A percentile compares a stretch with the other conserved stretches of the same genome.
phyloP scores from a whole-genome alignment of 1,140 invertebrate species.

The Charaxes varanes region DNA sequence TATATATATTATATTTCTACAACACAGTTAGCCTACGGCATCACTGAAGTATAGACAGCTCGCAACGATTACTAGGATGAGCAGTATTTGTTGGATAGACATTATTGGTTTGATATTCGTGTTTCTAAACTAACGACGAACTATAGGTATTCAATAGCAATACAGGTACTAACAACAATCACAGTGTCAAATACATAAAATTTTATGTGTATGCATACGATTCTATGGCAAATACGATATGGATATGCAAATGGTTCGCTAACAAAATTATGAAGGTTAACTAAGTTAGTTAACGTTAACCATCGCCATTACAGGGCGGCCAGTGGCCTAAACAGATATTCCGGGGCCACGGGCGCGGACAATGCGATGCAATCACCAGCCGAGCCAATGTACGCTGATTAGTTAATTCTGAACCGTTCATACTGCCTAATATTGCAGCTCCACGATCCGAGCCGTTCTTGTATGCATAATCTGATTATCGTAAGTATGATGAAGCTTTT shows the following conservation, averaged over 20 bases:
- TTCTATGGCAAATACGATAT: conserved; percentile 18
- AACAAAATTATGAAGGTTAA: conserved; percentile 47
- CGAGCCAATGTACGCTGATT: conserved; percentile 67
- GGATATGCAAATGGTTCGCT: conserved; percentile 33
- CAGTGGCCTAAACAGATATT: conserved; percentile 71
- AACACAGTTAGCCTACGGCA: too few relatives aligned
- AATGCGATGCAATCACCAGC: conserved; percentile 64
- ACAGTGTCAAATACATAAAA: conserved; percentile 5
- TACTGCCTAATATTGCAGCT: conserved; percentile 57
- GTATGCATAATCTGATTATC: conserved; percentile 72
- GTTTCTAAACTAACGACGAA: too few relatives aligned
- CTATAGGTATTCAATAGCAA: not conserved
- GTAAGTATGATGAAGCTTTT: conserved; percentile 67
- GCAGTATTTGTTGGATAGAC: too few relatives aligned
- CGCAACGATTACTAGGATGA: too few relatives aligned
- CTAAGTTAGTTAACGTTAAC: conserved; percentile 57
- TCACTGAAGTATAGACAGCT: too few relatives aligned
- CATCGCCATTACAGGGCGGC: conserved; percentile 58
- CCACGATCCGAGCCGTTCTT: conserved; percentile 59
- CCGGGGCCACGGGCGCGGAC: conserved; percentile 62
- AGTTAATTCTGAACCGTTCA: conserved; percentile 66
- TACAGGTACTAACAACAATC: not conserved
- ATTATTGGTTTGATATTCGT: too few relatives aligned
- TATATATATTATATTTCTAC: too few relatives aligned
- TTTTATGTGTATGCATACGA: conserved; percentile 3